Percentiles rank a stretch among this genome's conserved stretches.
These are phyloP conservation scores for Poeciliopsis infans DNA, from an alignment of 2,797 vertebrate species.

Conservation along the genomic window DNA sequence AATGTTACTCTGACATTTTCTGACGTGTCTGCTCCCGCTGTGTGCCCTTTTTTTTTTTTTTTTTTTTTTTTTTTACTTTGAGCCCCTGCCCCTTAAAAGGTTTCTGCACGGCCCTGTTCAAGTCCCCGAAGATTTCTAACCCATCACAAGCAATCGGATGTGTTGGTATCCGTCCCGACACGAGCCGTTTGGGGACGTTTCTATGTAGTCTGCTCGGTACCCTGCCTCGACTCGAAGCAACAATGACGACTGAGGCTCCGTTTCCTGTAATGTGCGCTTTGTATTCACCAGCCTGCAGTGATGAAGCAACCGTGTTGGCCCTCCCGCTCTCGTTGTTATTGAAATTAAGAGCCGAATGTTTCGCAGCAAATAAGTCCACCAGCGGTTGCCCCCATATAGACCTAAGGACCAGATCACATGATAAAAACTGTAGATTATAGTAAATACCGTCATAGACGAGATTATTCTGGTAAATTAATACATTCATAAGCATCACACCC, in stretches of 20 bases:
- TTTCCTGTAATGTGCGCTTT: constrained; percentile 15
- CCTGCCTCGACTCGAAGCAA: constrained; percentile 22
- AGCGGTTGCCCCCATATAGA: background rate
- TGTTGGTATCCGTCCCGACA: background rate
- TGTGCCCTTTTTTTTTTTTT: too few species aligned
- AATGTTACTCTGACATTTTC: too few species aligned
- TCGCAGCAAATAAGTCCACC: background rate
- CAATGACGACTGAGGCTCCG: constrained; percentile 7
- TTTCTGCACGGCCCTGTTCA: too few species aligned
- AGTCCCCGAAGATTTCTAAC: background rate
- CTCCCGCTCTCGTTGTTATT: background rate
- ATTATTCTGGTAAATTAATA: constrained; percentile 17
- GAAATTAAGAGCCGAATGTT: background rate
- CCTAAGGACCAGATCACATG: constrained; percentile 7
- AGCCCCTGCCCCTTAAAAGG: too few species aligned
- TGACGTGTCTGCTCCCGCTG: too few species aligned
- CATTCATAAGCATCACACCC: background rate
- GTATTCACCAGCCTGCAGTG: constrained; percentile 6
- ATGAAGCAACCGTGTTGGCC: background rate
- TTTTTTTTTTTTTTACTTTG: too few species aligned
- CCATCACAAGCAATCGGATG: background rate
- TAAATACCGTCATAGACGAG: background rate
- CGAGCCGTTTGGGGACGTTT: background rate
- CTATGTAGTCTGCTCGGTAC: background rate
- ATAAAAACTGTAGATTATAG: constrained; percentile 3